Percentiles rank a stretch among this genome's conserved stretches.
Conservation (phyloP, 1,140 invertebrate genomes). For the Saxidomus purpurata region DNA sequence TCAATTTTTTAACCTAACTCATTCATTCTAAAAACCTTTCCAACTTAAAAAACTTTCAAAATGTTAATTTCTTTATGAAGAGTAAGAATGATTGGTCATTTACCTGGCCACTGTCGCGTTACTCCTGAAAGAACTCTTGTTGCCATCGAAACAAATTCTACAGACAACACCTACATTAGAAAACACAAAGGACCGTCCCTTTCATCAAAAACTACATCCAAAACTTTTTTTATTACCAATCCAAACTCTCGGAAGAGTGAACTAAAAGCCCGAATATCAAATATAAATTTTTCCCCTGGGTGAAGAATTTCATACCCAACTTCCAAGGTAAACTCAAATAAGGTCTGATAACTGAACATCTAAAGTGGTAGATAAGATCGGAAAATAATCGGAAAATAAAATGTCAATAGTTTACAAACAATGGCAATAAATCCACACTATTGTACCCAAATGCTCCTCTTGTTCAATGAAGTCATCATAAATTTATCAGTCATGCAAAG, state of each 20-base stretch:
- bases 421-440: constrained; percentile 2
- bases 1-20: too few species aligned
- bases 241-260: not conserved
- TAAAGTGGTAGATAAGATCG: not conserved
- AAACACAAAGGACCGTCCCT: not conserved
- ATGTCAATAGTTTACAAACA: constrained; percentile 26
- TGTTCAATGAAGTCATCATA: not conserved
- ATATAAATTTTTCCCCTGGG: not conserved
- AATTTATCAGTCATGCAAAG: not conserved
- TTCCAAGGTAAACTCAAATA: not conserved
- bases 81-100: too few species aligned
- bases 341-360: not conserved
- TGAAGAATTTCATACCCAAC: not conserved
- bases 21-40: too few species aligned
- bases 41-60: too few species aligned
- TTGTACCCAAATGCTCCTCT: not conserved
- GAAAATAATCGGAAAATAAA: constrained; percentile 20
- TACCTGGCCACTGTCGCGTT: not conserved
- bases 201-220: not conserved
- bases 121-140: constrained; percentile 5
- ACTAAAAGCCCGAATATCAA: not conserved
- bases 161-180: not conserved
- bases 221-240: not conserved
- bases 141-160: not conserved
- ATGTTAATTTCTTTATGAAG: too few species aligned